Percentiles rank a stretch among this genome's conserved stretches.
phyloP scores from a whole-genome alignment of 2,888 invertebrate species.

The Ecliptopera silaceata region DNA sequence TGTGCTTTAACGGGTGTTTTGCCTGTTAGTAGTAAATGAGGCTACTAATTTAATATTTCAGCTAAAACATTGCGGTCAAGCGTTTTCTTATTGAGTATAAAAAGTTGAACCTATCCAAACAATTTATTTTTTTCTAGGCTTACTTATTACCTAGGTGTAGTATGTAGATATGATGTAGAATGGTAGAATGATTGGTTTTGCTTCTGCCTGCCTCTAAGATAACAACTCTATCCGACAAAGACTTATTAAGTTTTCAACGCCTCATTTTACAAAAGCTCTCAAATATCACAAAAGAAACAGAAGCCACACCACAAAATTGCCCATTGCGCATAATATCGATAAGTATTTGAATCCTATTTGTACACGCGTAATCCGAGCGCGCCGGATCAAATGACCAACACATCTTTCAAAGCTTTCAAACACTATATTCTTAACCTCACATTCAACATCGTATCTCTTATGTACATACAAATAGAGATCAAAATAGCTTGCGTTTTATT shows the following conservation, averaged over 20 bases:
- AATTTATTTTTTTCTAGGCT: no score
- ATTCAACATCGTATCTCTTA: not conserved
- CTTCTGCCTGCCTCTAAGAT: no score
- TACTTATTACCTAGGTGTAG: no score
- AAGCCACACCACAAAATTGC: slow-evolving; percentile 22
- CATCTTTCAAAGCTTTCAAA: slow-evolving; percentile 33
- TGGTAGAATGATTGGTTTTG: no score
- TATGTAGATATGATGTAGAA: no score
- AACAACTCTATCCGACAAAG: not conserved
- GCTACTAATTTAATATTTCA: no score
- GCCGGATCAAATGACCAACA: slow-evolving; percentile 59
- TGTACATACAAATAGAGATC: not conserved
- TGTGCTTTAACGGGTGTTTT: no score
- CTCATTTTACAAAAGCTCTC: not conserved
- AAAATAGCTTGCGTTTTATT: not conserved
- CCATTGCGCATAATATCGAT: slow-evolving; percentile 35
- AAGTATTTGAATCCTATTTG: slow-evolving; percentile 54
- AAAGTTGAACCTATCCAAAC: no score
- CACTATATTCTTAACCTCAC: not conserved
- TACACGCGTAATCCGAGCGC: slow-evolving; percentile 54
- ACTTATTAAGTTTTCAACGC: not conserved
- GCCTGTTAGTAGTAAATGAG: no score
- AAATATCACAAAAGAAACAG: slow-evolving; percentile 16
- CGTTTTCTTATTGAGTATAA: no score
- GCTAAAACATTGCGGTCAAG: no score